Conservation (phyloP, 2,888 invertebrate genomes). For the Hartigia nigra region DNA sequence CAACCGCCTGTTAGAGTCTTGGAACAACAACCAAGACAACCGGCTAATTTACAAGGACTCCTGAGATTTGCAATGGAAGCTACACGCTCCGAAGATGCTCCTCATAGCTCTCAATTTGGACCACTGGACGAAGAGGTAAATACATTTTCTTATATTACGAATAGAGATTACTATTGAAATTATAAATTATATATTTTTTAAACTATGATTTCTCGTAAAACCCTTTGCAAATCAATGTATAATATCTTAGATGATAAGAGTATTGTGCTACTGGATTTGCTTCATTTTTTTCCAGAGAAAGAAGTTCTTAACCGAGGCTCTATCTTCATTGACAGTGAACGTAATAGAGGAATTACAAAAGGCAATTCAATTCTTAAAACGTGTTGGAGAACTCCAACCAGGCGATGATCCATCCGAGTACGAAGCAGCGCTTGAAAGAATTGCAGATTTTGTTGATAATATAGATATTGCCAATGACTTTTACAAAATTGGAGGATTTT, state of each 20-base stretch:
- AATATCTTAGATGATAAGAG: not conserved
- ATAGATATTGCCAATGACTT: constrained; percentile 88
- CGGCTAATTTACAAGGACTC: constrained; percentile 70
- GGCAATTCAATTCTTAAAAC: constrained; percentile 71
- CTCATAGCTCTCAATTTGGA: constrained; percentile 66
- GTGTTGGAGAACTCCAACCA: constrained; percentile 66
- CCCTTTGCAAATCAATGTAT: not conserved
- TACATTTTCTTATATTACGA: not conserved
- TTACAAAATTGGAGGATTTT: constrained; percentile 85
- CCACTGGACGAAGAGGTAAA: constrained; percentile 76
- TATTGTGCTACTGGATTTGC: not conserved
- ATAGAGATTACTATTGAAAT: not conserved
- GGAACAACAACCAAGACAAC: constrained; percentile 58
- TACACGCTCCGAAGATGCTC: constrained; percentile 71
- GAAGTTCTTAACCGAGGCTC: constrained; percentile 77
- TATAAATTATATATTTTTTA: not conserved
- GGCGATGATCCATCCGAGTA: constrained; percentile 72
- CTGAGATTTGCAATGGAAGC: constrained; percentile 79
- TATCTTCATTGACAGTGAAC: constrained; percentile 78
- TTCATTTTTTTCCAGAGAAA: constrained; percentile 70
- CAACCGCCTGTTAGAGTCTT: constrained; percentile 29
- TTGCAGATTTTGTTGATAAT: constrained; percentile 78
- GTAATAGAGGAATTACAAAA: constrained; percentile 75
- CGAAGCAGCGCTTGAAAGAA: constrained; percentile 73
- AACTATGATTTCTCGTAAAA: not conserved